A percentile compares a stretch with the other conserved stretches of the same genome.
These are phyloP conservation scores for Kradibia gibbosae DNA, from an alignment of 1,140 invertebrate species.

Conservation along the genomic window DNA sequence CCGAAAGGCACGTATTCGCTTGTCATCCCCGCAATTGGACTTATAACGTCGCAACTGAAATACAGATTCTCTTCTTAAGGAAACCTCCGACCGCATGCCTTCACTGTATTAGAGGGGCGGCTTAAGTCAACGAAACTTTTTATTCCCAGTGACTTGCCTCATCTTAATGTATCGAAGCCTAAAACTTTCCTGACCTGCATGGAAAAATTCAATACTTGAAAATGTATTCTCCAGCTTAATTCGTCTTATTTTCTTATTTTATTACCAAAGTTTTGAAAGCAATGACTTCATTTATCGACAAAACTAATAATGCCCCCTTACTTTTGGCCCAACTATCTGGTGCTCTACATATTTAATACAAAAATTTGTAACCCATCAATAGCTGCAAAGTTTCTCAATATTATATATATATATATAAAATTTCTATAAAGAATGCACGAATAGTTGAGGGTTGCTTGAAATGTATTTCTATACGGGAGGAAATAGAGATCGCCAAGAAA, in stretches of 20 bases:
- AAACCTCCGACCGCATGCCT: conserved; percentile 31
- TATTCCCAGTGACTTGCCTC: not conserved
- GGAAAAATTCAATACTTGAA: conserved; percentile 14
- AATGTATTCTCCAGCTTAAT: not conserved
- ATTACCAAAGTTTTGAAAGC: not conserved
- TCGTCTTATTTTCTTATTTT: not conserved
- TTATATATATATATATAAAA: too few species aligned
- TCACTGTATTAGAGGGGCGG: not conserved
- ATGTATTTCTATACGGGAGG: too few species aligned
- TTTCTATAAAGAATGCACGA: too few species aligned
- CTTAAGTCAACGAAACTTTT: conserved; percentile 18
- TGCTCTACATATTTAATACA: too few species aligned
- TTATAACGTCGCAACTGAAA: conserved; percentile 45
- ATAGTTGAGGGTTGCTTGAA: too few species aligned
- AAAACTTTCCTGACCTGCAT: not conserved
- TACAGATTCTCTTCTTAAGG: conserved; percentile 34
- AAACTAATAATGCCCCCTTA: not conserved
- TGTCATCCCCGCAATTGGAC: conserved; percentile 27
- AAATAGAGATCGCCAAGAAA: too few species aligned
- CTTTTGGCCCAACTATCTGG: too few species aligned
- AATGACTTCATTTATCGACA: not conserved
- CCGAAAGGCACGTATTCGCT: conserved; percentile 22
- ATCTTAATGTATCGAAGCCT: not conserved
- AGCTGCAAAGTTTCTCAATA: too few species aligned
- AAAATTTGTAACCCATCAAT: too few species aligned